Evolutionary conservation across 2,113 vertebrate genomes (phyloP).

Genomic region (Polypterus senegalus): DNA sequence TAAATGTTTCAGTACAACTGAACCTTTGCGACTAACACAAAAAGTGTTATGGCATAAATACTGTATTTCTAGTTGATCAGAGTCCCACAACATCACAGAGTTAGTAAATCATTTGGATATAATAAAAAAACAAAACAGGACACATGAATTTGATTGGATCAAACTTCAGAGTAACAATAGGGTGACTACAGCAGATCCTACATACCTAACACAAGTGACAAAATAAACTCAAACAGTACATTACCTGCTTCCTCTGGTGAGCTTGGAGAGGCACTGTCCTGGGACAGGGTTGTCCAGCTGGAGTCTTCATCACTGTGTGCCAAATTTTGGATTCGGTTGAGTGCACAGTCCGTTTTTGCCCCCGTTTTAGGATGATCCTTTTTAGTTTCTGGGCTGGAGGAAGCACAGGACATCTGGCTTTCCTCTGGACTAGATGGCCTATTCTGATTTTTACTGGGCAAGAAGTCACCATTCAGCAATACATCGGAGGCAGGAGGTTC

Average conservation of each 20-base stretch:
- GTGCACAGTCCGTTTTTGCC: slow-evolving; percentile 75
- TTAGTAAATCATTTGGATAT: too few species aligned
- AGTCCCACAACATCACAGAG: too few species aligned
- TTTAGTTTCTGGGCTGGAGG: slow-evolving; percentile 77
- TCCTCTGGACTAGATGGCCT: slow-evolving; percentile 52
- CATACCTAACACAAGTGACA: slow-evolving; percentile 9
- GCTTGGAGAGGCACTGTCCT: slow-evolving; percentile 75
- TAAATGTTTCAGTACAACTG: too few species aligned
- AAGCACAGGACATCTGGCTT: slow-evolving; percentile 51
- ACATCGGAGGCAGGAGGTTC: slow-evolving; percentile 27
- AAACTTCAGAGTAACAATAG: too few species aligned
- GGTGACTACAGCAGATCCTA: slow-evolving; percentile 5
- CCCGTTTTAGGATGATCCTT: slow-evolving; percentile 71
- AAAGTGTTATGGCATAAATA: too few species aligned
- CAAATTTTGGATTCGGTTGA: slow-evolving; percentile 68
- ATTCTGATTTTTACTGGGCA: slow-evolving; percentile 45
- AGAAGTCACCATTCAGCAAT: slow-evolving; percentile 37
- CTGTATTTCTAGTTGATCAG: too few species aligned
- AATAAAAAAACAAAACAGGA: too few species aligned
- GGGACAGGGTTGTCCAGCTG: slow-evolving; percentile 93
- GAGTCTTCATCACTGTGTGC: slow-evolving; percentile 92
- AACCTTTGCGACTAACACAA: too few species aligned
- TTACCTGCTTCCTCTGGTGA: slow-evolving; percentile 79
- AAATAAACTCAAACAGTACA: slow-evolving; percentile 8
- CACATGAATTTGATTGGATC: too few species aligned